Base-by-base conservation (phyloP, 2,113 vertebrate species). In the Colaptes auratus region DNA sequence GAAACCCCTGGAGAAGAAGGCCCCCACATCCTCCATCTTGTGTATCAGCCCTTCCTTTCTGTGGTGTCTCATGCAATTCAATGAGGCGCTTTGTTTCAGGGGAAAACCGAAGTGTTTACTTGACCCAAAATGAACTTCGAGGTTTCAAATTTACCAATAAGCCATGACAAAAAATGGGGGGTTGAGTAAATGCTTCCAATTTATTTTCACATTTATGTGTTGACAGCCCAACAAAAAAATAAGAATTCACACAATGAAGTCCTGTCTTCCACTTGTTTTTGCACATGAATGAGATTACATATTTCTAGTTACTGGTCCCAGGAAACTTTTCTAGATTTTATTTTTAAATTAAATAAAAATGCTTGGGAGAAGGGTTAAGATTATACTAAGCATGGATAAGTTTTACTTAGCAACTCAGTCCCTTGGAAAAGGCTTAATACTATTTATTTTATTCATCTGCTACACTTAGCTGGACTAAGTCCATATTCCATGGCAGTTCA, bases 181-280 rank as follows among this genome's bases (percentile, higher is more conserved):
- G 76, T 84, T 78, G 65, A 92, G 17, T 93, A 74, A 88, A 81
- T 72, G 86, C 58, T 31, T 95, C 33, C 48, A 60, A 86, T 80
- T 88, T 94, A 93, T 93, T 94, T 96, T 95, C 88, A 59, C 59
- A 66, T 94, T 92, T 89, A 55, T 76, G 59, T 87, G 95, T 85
- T 95, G 91, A 95, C 90, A 95, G 71, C 46, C 81, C 85, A 94
- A 93, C 83, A 95, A 91, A 88, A 90, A 96, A 80, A 66, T 55
- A 84, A 90, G 44, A 6, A 76, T 61, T 82, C 63, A 28, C 59
- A 94, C 92, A 96, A 95, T 76, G 81, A 87, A 66, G 55, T 92
- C 74, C 91, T 95, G 90, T 95, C 86, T 93, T 85, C 84, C 89
- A 79, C 83, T 95, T 95, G 59, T 87, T 96, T 96, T 15, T 89